Percentiles rank a stretch among this genome's conserved stretches.
phyloP scores from a whole-genome alignment of 1,140 invertebrate genomes.

The Eriocheir sinensis region DNA sequence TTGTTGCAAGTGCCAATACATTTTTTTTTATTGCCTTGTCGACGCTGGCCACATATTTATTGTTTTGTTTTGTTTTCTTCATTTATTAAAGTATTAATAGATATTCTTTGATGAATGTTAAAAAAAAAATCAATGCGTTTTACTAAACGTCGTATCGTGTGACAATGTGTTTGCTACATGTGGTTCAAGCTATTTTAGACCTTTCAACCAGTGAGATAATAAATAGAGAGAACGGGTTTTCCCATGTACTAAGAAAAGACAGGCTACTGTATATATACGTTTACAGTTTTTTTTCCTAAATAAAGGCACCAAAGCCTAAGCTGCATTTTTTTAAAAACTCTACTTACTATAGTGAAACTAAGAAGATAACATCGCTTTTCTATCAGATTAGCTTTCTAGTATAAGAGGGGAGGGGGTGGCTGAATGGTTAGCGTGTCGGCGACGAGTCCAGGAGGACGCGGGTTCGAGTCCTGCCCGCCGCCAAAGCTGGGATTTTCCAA shows the following conservation, averaged over 20 bases:
- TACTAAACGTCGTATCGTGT: not conserved
- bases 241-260: not conserved
- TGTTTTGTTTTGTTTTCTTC: not conserved
- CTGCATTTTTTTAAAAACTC: too few species aligned
- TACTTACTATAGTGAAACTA: too few species aligned
- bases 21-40: not conserved
- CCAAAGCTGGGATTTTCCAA: too few species aligned
- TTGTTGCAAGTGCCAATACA: conserved; percentile 4
- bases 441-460: too few species aligned
- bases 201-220: not conserved
- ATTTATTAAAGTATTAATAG: not conserved
- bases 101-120: not conserved
- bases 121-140: not conserved
- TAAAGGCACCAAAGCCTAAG: too few species aligned
- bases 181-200: conserved; percentile 4
- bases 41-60: not conserved
- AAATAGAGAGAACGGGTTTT: not conserved
- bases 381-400: too few species aligned
- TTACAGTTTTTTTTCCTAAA: too few species aligned
- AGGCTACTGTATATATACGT: too few species aligned
- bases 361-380: too few species aligned
- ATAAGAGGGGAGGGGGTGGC: too few species aligned
- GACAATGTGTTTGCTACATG: not conserved
- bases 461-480: too few species aligned
- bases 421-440: too few species aligned